Evolutionary conservation across 2,113 vertebrate species (phyloP).

Genomic region (Anguilla japonica): DNA sequence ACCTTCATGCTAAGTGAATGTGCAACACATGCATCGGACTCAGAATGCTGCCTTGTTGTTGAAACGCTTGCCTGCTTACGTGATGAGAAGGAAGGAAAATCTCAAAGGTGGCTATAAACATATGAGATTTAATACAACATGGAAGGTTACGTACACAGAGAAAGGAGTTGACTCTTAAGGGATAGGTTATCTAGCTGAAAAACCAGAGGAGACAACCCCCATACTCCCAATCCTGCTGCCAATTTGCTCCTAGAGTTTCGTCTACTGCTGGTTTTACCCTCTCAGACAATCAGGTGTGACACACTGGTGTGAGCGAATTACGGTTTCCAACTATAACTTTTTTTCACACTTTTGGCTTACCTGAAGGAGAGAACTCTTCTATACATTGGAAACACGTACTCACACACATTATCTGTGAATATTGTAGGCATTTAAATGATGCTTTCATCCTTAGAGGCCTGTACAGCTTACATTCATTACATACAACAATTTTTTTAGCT

Average conservation of each 20-base stretch:
- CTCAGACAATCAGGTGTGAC: slow-evolving; percentile 24
- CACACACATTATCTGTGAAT: not conserved
- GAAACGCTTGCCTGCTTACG: not conserved
- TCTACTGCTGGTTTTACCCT: slow-evolving; percentile 35
- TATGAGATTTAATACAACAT: not conserved
- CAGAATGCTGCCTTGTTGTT: not conserved
- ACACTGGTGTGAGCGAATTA: not conserved
- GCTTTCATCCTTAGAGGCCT: too few species aligned
- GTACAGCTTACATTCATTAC: too few species aligned
- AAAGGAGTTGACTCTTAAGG: slow-evolving; percentile 22
- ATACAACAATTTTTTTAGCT: too few species aligned
- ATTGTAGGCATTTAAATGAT: too few species aligned
- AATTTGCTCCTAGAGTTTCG: slow-evolving; percentile 31
- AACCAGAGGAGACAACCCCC: slow-evolving; percentile 25
- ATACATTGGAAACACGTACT: not conserved
- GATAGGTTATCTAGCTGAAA: slow-evolving; percentile 38
- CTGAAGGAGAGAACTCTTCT: not conserved
- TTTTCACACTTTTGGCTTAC: not conserved
- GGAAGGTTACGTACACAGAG: slow-evolving; percentile 14
- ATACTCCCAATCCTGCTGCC: slow-evolving; percentile 21
- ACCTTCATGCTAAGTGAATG: slow-evolving; percentile 12
- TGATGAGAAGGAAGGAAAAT: not conserved
- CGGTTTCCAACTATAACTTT: not conserved
- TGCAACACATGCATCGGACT: not conserved
- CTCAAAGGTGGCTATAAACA: not conserved